Evolutionary conservation across 92 coral and sea anemone species (phyloP).

Genomic region (Diadumene lineata): DNA sequence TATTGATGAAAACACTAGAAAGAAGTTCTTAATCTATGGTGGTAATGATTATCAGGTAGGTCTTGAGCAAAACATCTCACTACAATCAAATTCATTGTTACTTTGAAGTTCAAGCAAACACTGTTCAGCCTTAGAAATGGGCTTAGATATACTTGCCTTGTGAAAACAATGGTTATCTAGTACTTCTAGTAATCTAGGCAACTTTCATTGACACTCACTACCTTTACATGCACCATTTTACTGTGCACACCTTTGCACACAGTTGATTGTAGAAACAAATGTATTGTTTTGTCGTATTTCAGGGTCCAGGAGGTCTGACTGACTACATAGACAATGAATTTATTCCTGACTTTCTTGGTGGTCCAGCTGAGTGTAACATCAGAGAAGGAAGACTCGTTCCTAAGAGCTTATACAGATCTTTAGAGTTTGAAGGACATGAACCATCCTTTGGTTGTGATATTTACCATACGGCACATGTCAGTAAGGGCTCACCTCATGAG

Average conservation of each 20-base stretch:
- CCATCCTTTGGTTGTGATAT: slow-evolving; percentile 89
- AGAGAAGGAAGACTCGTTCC: slow-evolving; percentile 95
- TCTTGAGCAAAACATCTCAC: neutral
- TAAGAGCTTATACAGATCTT: slow-evolving; percentile 85
- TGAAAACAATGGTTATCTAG: too few relatives aligned
- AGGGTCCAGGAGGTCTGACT: slow-evolving; percentile 96
- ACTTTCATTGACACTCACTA: too few relatives aligned
- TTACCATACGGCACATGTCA: slow-evolving; percentile 92
- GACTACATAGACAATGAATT: slow-evolving; percentile 84
- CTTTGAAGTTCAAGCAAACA: neutral
- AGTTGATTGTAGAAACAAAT: too few relatives aligned
- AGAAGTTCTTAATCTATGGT: slow-evolving; percentile 96
- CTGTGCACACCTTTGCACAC: too few relatives aligned
- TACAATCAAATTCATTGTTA: neutral
- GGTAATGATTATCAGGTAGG: slow-evolving; percentile 96
- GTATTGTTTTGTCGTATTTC: neutral
- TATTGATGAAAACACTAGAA: slow-evolving; percentile 96
- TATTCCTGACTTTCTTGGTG: slow-evolving; percentile 95
- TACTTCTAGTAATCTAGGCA: too few relatives aligned
- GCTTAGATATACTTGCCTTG: too few relatives aligned
- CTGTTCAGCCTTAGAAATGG: too few relatives aligned
- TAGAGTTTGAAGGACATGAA: slow-evolving; percentile 92
- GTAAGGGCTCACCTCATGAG: slow-evolving; percentile 98
- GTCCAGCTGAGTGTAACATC: slow-evolving; percentile 84
- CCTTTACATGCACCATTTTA: too few relatives aligned